A percentile compares a stretch with the other conserved stretches of the same genome.
Evolutionary conservation across 2,888 invertebrate genomes (phyloP).

Genomic region (Augiades crinisus): DNA sequence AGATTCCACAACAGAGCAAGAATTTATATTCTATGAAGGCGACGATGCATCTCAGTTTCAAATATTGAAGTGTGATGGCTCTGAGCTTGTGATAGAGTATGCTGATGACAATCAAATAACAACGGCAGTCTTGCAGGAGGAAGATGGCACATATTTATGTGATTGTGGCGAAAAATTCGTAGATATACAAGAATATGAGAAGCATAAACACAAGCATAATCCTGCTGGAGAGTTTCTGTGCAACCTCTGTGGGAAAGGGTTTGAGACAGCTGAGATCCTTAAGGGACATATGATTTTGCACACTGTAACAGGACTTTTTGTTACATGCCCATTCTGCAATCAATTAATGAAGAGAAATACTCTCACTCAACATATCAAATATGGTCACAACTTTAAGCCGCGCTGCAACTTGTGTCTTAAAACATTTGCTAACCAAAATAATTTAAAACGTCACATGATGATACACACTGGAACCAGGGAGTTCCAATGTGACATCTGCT

Average conservation of each 20-base stretch:
- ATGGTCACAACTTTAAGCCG: slow-evolving; percentile 68
- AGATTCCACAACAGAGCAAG: slow-evolving; percentile 53
- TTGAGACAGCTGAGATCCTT: slow-evolving; percentile 69
- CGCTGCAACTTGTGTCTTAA: slow-evolving; percentile 64
- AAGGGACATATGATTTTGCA: slow-evolving; percentile 72
- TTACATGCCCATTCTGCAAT: slow-evolving; percentile 69
- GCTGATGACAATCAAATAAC: slow-evolving; percentile 67
- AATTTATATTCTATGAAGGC: slow-evolving; percentile 71
- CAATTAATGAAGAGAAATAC: slow-evolving; percentile 61
- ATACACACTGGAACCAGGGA: slow-evolving; percentile 69
- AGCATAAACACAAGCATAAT: slow-evolving; percentile 67
- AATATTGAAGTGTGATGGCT: slow-evolving; percentile 69
- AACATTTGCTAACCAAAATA: slow-evolving; percentile 74
- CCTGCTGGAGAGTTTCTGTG: slow-evolving; percentile 63
- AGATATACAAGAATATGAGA: slow-evolving; percentile 63
- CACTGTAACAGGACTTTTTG: slow-evolving; percentile 50
- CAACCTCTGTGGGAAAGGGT: slow-evolving; percentile 70
- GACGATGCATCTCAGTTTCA: slow-evolving; percentile 69
- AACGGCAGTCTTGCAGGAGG: slow-evolving; percentile 60
- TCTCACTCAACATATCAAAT: slow-evolving; percentile 73
- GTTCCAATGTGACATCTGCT: slow-evolving; percentile 74
- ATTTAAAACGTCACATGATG: slow-evolving; percentile 75
- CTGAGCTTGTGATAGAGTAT: slow-evolving; percentile 72
- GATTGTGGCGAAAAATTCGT: slow-evolving; percentile 71
- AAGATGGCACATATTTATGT: slow-evolving; percentile 67